These are phyloP conservation scores for Parasteatoda lunata DNA, from an alignment of 2,888 invertebrate genomes.

Conservation along the genomic window DNA sequence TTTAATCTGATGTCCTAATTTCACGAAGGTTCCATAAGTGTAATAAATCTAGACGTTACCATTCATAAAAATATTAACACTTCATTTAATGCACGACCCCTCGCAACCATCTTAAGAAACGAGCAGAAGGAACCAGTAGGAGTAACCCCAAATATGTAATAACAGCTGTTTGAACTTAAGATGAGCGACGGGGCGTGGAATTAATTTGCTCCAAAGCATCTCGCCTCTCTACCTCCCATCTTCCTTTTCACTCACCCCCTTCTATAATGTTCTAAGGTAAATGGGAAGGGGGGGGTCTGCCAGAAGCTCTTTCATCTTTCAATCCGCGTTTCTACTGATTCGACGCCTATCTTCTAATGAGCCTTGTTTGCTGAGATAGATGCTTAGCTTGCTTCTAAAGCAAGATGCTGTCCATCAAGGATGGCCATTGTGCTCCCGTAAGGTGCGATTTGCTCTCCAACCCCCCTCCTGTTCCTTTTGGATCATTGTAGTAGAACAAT, in stretches of 20 bases:
- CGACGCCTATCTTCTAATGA: constrained; percentile 22
- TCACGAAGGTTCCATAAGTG: no score
- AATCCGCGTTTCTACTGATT: not conserved
- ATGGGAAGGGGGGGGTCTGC: no score
- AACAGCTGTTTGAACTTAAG: constrained; percentile 57
- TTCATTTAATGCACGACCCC: constrained; percentile 9
- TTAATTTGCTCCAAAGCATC: constrained; percentile 48
- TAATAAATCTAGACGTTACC: no score
- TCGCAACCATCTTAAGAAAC: not conserved
- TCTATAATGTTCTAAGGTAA: no score
- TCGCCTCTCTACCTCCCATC: constrained; percentile 14
- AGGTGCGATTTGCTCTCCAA: no score
- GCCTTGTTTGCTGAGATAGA: constrained; percentile 40
- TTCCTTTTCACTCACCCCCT: no score
- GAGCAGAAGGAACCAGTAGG: constrained; percentile 6
- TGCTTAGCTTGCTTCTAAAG: not conserved
- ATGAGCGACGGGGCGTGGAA: constrained; percentile 60
- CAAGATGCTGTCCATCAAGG: no score
- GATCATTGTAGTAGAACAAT: no score
- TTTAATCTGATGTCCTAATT: no score
- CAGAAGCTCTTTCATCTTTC: constrained; percentile 20
- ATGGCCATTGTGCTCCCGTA: no score
- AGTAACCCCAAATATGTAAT: constrained; percentile 45
- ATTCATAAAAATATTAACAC: no score
- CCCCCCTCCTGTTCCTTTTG: no score